These are phyloP conservation scores for Chlorospingus flavigularis DNA, from an alignment of 2,797 vertebrate species.

Conservation along the genomic window DNA sequence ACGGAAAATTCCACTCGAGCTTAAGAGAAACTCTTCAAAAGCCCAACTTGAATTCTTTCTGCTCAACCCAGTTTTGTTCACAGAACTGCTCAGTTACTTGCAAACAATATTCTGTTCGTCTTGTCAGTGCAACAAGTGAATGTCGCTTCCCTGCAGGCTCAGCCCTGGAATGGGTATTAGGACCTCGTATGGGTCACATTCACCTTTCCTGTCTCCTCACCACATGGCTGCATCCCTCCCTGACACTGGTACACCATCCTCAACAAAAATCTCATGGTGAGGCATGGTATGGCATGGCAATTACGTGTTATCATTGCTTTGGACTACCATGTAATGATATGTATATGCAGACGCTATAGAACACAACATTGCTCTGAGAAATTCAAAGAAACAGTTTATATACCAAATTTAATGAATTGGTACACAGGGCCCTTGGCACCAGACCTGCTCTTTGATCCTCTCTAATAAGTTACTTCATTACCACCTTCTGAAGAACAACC, in stretches of 20 bases:
- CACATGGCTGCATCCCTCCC: neutral
- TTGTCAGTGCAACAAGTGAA: neutral
- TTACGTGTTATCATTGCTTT: neutral
- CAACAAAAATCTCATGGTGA: neutral
- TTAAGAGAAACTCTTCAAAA: constrained; percentile 44
- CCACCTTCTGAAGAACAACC: neutral
- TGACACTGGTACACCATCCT: neutral
- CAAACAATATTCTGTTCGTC: neutral
- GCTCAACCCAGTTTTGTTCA: constrained; percentile 24
- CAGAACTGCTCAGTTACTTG: neutral
- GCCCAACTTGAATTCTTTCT: constrained; percentile 39
- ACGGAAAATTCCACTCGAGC: constrained; percentile 70
- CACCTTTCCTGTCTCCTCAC: neutral
- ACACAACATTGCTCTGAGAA: neutral
- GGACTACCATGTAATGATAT: neutral
- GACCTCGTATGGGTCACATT: neutral
- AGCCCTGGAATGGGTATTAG: neutral
- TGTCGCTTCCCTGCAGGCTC: neutral
- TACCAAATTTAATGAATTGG: neutral
- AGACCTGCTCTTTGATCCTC: neutral
- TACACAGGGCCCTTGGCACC: neutral
- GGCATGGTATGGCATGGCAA: neutral
- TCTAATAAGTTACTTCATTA: neutral
- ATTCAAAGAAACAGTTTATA: neutral
- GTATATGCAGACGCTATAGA: neutral